A percentile compares a stretch with the other conserved stretches of the same genome.
These are phyloP conservation scores for Geodia barretti DNA, from an alignment of 37 sponge, comb jelly and placozoan species.

Conservation along the genomic window DNA sequence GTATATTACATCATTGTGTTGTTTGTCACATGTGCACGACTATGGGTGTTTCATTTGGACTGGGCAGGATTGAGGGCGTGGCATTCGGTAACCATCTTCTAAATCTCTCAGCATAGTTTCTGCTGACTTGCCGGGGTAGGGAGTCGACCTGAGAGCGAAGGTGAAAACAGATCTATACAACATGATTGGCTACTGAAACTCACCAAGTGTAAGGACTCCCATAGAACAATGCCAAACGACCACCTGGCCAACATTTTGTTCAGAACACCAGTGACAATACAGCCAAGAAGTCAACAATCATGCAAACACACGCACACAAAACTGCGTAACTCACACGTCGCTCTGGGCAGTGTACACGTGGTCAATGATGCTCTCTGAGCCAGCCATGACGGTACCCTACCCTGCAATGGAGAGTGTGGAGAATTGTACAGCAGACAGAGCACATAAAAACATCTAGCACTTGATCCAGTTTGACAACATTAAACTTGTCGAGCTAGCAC, in stretches of 20 bases:
- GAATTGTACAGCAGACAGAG: no score
- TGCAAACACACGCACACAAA: no score
- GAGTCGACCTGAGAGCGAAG: slow-evolving; percentile 1
- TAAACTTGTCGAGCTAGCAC: no score
- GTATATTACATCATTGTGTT: neutral
- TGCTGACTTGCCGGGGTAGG: slow-evolving; percentile 47
- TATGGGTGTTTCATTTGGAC: slow-evolving; percentile 20
- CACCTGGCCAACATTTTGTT: slow-evolving; percentile 17
- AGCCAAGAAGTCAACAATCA: no score
- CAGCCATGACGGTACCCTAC: slow-evolving; percentile 54
- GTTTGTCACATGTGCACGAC: no score
- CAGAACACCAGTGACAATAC: neutral
- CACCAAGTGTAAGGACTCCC: slow-evolving; percentile 60
- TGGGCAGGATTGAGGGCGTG: slow-evolving; percentile 32
- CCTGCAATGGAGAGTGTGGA: no score
- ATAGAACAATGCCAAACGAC: slow-evolving; percentile 61
- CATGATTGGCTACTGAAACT: no score
- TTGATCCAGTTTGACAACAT: no score
- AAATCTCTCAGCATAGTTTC: slow-evolving; percentile 14
- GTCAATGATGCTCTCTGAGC: slow-evolving; percentile 56
- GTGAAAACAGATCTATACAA: no score
- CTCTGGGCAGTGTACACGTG: slow-evolving; percentile 43
- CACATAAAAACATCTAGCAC: no score
- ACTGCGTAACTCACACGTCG: slow-evolving; percentile 44
- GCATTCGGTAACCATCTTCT: slow-evolving; percentile 23